phyloP scores from a whole-genome alignment of 2,113 vertebrate genomes.

The Perognathus longimembris region DNA sequence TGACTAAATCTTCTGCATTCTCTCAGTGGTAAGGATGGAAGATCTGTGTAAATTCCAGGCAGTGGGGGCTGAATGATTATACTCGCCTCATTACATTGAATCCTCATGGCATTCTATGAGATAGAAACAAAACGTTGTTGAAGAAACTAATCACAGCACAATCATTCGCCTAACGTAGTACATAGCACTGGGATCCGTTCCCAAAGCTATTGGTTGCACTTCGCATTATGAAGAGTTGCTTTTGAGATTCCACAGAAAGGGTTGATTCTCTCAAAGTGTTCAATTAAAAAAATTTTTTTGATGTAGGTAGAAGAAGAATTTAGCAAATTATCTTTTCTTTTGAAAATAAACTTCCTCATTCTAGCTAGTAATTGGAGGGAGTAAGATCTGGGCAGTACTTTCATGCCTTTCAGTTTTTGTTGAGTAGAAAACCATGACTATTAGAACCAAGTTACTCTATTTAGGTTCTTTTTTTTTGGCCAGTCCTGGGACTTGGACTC shows the following conservation, averaged over 20 bases:
- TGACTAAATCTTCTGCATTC: not conserved
- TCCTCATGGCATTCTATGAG: not conserved
- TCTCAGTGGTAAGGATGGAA: not conserved
- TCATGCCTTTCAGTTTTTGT: conserved; percentile 5
- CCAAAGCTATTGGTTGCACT: not conserved
- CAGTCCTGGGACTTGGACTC: no score
- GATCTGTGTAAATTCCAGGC: not conserved
- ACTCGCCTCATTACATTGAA: not conserved
- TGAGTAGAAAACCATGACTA: conserved; percentile 47
- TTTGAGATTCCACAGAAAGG: not conserved
- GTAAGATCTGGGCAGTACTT: not conserved
- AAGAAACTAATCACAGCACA: not conserved
- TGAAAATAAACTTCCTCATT: conserved; percentile 29
- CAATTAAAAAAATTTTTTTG: not conserved
- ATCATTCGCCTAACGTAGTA: not conserved
- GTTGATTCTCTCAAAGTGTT: conserved; percentile 1
- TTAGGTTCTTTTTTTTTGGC: no score
- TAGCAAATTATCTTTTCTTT: conserved; percentile 23
- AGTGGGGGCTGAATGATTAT: not conserved
- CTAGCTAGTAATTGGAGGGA: conserved; percentile 15
- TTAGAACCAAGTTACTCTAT: conserved; percentile 18
- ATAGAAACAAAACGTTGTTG: not conserved
- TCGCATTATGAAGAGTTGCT: not conserved
- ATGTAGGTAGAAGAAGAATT: not conserved
- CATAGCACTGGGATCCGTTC: not conserved